These are phyloP conservation scores for Coecobrya sp. DNA, from an alignment of 2,888 invertebrate genomes.

Conservation along the genomic window DNA sequence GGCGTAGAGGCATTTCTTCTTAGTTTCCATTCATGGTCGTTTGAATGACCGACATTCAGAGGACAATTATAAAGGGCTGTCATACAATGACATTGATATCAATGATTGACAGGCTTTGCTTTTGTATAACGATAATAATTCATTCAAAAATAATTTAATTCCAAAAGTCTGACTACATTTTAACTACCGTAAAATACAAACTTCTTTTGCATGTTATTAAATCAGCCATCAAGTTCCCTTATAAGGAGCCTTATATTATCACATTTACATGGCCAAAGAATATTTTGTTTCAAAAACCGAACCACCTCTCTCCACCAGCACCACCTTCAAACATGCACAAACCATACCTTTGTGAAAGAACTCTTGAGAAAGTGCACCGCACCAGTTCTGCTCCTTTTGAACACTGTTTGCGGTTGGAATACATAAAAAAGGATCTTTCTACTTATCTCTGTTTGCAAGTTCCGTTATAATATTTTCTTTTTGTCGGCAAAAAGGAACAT, in stretches of 20 bases:
- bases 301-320: not conserved
- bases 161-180: too few species aligned
- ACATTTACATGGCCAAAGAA: not conserved
- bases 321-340: not conserved
- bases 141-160: too few species aligned
- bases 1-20: too few species aligned
- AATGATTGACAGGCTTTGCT: too few species aligned
- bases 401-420: slow-evolving; percentile 77
- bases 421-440: slow-evolving; percentile 72
- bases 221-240: not conserved
- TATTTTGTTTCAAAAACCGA: slow-evolving; percentile 4
- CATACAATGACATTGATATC: too few species aligned
- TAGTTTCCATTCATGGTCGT: too few species aligned
- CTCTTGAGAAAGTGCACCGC: slow-evolving; percentile 19
- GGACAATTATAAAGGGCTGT: too few species aligned
- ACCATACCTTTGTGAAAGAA: slow-evolving; percentile 1
- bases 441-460: slow-evolving; percentile 77
- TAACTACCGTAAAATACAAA: too few species aligned
- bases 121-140: too few species aligned
- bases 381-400: not conserved
- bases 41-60: too few species aligned
- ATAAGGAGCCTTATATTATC: not conserved
- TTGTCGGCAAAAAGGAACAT: slow-evolving; percentile 63
- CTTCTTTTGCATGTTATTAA: too few species aligned
- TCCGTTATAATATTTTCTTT: slow-evolving; percentile 71